These are phyloP conservation scores for Mormoops blainvillei DNA, from an alignment of 2,113 vertebrate genomes.

Conservation along the genomic window DNA sequence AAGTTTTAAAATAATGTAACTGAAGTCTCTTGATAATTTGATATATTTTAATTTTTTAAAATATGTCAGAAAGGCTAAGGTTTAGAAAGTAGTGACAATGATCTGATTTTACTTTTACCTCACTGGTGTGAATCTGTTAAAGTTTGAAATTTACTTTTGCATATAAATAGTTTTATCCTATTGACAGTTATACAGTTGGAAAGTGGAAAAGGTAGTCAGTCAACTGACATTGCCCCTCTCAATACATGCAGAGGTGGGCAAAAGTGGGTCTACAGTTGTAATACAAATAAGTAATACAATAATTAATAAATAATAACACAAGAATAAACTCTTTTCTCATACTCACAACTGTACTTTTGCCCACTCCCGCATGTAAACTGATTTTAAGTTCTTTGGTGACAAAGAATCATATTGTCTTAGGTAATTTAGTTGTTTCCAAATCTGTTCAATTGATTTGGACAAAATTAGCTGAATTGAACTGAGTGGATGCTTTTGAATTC, in stretches of 20 bases:
- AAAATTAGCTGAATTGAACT: not conserved
- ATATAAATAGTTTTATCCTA: not conserved
- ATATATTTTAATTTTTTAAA: not conserved
- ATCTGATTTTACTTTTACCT: not conserved
- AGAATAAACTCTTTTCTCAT: not conserved
- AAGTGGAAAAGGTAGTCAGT: not conserved
- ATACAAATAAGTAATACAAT: not conserved
- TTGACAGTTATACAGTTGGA: not conserved
- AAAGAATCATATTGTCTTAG: not conserved
- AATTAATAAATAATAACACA: not conserved
- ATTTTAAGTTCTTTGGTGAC: not conserved
- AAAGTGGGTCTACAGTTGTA: not conserved
- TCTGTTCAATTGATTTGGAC: not conserved
- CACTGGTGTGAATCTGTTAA: not conserved
- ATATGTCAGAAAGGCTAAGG: not conserved
- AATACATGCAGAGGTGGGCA: not conserved
- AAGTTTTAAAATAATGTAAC: conserved; percentile 57
- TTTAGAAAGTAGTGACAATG: not conserved
- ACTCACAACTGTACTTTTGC: not conserved
- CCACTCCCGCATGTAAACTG: not conserved
- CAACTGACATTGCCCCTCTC: not conserved
- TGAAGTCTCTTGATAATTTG: conserved; percentile 42
- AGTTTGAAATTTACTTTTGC: not conserved
- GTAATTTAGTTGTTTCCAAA: not conserved
- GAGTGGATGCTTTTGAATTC: not conserved